These are phyloP conservation scores for Sinocyclocheilus rhinocerous DNA, from an alignment of 2,113 vertebrate genomes.

Conservation along the genomic window DNA sequence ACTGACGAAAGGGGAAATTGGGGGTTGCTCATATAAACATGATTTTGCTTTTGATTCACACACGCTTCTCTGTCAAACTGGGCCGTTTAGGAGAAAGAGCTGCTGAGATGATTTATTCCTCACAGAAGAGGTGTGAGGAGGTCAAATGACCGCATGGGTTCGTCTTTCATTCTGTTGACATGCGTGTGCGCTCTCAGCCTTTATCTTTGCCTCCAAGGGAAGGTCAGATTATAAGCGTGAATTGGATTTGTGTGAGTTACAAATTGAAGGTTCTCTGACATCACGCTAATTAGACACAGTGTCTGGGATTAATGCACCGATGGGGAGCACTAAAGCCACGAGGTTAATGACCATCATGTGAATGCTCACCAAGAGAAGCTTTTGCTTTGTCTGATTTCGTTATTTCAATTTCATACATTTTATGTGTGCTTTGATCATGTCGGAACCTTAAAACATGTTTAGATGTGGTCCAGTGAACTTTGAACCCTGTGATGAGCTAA, in stretches of 20 bases:
- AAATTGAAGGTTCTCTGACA: conserved; percentile 32
- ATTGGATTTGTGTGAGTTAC: conserved; percentile 47
- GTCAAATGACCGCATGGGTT: conserved; percentile 13
- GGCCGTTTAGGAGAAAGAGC: neutral
- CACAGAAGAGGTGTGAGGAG: neutral
- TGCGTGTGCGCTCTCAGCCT: neutral
- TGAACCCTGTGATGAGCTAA: conserved; percentile 32
- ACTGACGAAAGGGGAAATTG: conserved; percentile 24
- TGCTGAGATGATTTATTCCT: conserved; percentile 19
- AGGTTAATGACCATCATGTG: conserved; percentile 35
- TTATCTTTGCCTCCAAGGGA: conserved; percentile 24
- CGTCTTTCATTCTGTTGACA: conserved; percentile 1
- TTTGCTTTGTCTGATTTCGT: neutral
- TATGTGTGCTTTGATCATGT: neutral
- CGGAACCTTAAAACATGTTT: neutral
- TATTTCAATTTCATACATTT: neutral
- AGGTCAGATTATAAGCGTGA: conserved; percentile 26
- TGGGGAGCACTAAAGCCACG: conserved; percentile 2
- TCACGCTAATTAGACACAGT: conserved; percentile 33
- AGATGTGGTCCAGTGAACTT: conserved; percentile 13
- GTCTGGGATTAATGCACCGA: conserved; percentile 15
- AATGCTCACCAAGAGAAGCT: neutral
- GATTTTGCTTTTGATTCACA: conserved; percentile 1
- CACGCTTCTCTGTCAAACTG: neutral
- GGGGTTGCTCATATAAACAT: neutral